A percentile compares a stretch with the other conserved stretches of the same genome.
Evolutionary conservation across 2,113 vertebrate species (phyloP).

Genomic region (Naja naja): DNA sequence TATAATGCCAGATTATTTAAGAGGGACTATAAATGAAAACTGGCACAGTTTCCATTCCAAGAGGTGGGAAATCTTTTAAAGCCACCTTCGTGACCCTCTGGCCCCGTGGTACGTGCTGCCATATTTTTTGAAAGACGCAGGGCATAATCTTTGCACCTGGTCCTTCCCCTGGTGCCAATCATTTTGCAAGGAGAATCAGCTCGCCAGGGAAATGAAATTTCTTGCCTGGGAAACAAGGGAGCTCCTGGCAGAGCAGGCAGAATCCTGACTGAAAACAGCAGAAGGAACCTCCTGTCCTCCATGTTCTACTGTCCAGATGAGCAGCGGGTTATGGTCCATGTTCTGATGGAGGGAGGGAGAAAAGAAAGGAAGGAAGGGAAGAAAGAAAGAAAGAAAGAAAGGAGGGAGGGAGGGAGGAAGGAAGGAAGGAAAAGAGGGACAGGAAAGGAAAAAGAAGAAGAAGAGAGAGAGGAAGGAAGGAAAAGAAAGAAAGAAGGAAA

Average conservation of each 20-base stretch:
- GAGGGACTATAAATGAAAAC: neutral
- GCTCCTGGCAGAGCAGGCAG: neutral
- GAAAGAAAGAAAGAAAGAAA: neutral
- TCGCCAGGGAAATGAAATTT: neutral
- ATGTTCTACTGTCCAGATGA: conserved; percentile 17
- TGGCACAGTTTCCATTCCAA: neutral
- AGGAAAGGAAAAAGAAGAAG: too few relatives aligned
- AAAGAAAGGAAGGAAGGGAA: neutral
- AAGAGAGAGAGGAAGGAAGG: neutral
- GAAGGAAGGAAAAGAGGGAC: neutral
- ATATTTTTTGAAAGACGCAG: neutral
- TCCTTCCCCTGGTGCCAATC: neutral
- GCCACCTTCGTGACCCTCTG: neutral
- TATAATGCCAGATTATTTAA: neutral
- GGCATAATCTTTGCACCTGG: neutral
- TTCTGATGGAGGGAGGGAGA: neutral
- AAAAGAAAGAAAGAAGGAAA: neutral
- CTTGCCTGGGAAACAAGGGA: too few relatives aligned
- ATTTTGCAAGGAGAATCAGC: neutral
- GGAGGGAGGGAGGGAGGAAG: too few relatives aligned
- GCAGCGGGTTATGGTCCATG: neutral
- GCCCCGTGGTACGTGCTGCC: neutral
- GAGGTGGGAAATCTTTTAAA: neutral
- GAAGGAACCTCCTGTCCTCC: neutral
- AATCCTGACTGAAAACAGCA: neutral